Evolutionary conservation across 2,888 invertebrate genomes (phyloP).

Genomic region (Trissolcus brochymenae): DNA sequence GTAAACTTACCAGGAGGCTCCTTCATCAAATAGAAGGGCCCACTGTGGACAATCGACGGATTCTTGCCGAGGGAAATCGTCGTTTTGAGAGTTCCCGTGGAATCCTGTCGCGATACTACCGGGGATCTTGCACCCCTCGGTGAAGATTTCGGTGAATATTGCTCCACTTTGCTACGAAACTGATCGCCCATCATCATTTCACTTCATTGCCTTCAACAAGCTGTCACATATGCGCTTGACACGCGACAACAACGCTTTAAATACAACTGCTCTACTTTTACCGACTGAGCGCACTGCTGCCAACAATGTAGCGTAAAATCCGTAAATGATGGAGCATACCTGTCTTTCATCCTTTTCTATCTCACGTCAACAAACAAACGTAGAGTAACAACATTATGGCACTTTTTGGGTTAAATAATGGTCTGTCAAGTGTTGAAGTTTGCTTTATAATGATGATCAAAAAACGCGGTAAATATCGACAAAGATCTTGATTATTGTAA

Average conservation of each 20-base stretch:
- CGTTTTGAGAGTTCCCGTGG: conserved; percentile 97
- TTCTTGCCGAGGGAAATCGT: conserved; percentile 98
- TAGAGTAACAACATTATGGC: too few species aligned
- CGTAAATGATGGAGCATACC: too few species aligned
- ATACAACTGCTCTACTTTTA: too few species aligned
- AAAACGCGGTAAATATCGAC: too few species aligned
- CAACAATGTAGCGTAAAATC: too few species aligned
- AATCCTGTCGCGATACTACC: conserved; percentile 96
- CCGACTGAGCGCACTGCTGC: too few species aligned
- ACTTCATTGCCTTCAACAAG: conserved; percentile 72
- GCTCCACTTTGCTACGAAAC: conserved; percentile 91
- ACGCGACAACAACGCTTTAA: conserved; percentile 24
- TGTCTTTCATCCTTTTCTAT: too few species aligned
- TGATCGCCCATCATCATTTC: conserved; percentile 94
- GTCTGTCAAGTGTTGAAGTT: too few species aligned
- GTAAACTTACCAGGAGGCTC: conserved; percentile 88
- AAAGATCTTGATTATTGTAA: too few species aligned
- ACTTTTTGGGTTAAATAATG: too few species aligned
- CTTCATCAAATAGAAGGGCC: conserved; percentile 98
- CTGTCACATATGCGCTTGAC: conserved; percentile 40
- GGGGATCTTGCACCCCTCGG: conserved; percentile 96
- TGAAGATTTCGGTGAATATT: conserved; percentile 96
- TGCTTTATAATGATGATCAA: too few species aligned
- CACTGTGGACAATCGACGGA: conserved; percentile 97
- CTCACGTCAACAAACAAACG: too few species aligned